Conservation (phyloP, 1,140 invertebrate species). For the Hydropsyche tenuis region DNA sequence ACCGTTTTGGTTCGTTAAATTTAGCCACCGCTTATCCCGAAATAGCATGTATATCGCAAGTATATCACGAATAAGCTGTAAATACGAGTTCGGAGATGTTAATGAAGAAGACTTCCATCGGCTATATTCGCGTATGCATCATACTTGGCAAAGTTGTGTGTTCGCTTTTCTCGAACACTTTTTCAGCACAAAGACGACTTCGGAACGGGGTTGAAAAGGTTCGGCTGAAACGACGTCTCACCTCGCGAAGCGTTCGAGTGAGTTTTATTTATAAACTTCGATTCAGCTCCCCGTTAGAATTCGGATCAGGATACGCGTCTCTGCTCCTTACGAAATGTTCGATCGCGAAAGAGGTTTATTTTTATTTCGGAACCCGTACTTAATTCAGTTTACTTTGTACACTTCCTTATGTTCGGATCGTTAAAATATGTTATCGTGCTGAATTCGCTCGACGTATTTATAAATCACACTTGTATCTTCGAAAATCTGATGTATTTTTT, state of each 20-base stretch:
- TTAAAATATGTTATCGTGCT: background rate
- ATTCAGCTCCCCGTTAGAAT: background rate
- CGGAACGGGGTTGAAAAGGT: no score
- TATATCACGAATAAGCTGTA: background rate
- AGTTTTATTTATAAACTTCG: slow-evolving; percentile 5
- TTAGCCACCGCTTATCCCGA: background rate
- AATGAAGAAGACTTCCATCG: background rate
- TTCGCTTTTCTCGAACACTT: no score
- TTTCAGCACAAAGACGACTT: no score
- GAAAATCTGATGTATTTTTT: no score
- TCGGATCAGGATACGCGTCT: no score
- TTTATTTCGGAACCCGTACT: background rate
- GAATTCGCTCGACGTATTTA: background rate
- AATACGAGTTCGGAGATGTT: no score
- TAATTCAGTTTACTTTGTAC: background rate
- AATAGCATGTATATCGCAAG: background rate
- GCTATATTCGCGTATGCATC: background rate
- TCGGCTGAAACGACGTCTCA: background rate
- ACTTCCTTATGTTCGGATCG: background rate
- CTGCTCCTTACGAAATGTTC: no score
- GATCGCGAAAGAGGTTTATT: background rate
- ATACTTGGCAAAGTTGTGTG: no score
- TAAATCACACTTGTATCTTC: no score
- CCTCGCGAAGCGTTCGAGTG: background rate
- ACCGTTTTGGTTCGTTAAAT: background rate